Conservation (phyloP, 2,113 vertebrate genomes). For the Rattus rattus region DNA sequence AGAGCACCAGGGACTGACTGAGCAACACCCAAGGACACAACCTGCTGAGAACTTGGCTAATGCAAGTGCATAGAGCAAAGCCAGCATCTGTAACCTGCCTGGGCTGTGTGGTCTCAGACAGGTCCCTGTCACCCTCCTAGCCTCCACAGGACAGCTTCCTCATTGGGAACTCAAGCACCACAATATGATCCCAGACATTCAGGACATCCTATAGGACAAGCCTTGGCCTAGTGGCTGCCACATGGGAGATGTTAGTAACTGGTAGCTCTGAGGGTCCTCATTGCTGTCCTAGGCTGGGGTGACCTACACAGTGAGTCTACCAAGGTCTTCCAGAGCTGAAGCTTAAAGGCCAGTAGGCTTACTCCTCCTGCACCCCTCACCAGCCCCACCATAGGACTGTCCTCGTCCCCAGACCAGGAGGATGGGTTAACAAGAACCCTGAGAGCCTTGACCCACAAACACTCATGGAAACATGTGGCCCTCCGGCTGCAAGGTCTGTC, state of each 20-base stretch:
- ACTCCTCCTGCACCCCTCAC: not conserved
- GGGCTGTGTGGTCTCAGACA: not conserved
- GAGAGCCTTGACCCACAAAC: not conserved
- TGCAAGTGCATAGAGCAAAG: not conserved
- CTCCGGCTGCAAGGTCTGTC: not conserved
- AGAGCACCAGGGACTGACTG: not conserved
- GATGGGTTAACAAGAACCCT: not conserved
- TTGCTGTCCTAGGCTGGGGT: not conserved
- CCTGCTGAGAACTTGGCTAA: not conserved
- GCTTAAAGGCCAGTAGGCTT: not conserved
- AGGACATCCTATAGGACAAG: not conserved
- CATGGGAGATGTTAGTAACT: not conserved
- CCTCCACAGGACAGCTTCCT: not conserved
- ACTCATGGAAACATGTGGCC: not conserved
- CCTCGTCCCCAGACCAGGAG: not conserved
- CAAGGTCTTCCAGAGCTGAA: slow-evolving; percentile 52
- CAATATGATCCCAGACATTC: not conserved
- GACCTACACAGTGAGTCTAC: not conserved
- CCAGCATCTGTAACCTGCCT: not conserved
- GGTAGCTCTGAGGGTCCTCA: not conserved
- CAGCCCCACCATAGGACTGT: not conserved
- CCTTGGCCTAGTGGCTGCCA: not conserved
- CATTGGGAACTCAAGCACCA: not conserved
- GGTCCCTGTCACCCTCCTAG: not conserved
- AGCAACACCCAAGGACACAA: not conserved